phyloP scores from a whole-genome alignment of 2,113 vertebrate genomes.

The Cygnus atratus region DNA sequence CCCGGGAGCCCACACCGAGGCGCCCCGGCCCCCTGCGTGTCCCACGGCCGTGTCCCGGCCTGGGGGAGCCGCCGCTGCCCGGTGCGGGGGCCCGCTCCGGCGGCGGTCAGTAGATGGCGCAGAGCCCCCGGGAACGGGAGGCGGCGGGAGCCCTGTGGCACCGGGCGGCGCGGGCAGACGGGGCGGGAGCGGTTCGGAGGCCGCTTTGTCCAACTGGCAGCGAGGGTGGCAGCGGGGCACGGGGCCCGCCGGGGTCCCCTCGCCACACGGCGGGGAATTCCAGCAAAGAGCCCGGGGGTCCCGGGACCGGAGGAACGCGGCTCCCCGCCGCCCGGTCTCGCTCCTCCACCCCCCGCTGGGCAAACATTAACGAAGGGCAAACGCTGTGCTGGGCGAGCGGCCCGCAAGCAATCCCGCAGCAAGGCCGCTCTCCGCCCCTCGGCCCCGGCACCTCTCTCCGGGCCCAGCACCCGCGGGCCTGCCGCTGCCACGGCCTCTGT shows the following conservation, averaged over 20 bases:
- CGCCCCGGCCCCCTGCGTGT: no score
- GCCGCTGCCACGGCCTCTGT: background rate
- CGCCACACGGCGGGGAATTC: no score
- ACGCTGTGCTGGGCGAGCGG: conserved; percentile 68
- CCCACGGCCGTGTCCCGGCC: no score
- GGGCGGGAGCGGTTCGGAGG: background rate
- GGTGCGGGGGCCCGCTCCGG: background rate
- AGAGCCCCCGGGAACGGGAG: background rate
- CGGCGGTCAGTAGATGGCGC: conserved; percentile 42
- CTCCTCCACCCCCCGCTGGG: conserved; percentile 44
- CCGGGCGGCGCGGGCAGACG: background rate
- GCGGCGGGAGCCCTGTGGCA: background rate
- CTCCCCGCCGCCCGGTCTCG: no score
- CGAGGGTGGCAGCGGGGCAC: no score
- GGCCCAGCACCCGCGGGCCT: no score
- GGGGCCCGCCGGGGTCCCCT: no score
- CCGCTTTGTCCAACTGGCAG: background rate
- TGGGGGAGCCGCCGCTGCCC: background rate
- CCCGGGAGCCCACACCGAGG: no score
- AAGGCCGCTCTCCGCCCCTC: no score
- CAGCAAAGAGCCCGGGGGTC: no score
- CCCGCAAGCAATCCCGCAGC: no score
- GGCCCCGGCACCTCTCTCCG: no score
- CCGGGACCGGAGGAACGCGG: background rate
- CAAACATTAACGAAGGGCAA: conserved; percentile 91